Conservation (phyloP, 2,113 vertebrate genomes). For the Xyliphius kryptos region DNA sequence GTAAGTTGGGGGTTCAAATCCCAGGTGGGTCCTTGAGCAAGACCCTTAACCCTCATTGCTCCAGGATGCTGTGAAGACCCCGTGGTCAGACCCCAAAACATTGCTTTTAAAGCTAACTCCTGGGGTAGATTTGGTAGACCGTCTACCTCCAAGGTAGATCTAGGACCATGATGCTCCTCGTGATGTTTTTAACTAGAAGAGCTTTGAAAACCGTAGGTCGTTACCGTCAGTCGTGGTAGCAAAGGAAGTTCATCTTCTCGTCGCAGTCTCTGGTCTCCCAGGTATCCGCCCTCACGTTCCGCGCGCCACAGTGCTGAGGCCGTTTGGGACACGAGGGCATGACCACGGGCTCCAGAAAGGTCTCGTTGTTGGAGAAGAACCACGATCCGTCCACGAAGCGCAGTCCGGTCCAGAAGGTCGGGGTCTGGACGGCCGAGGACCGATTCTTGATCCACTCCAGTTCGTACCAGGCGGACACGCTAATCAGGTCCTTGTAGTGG, state of each 20-base stretch:
- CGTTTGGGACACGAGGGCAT: neutral
- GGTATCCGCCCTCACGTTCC: neutral
- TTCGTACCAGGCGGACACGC: neutral
- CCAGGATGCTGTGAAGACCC: too few relatives aligned
- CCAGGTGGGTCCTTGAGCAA: too few relatives aligned
- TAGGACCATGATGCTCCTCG: too few relatives aligned
- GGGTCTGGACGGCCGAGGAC: neutral
- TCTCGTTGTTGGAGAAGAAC: neutral
- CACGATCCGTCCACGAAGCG: slow-evolving; percentile 3
- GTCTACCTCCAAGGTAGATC: too few relatives aligned
- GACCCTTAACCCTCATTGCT: too few relatives aligned
- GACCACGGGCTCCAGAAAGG: neutral
- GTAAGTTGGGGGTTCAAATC: too few relatives aligned
- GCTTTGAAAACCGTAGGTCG: too few relatives aligned
- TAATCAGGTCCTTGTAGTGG: slow-evolving; percentile 6
- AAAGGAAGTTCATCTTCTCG: slow-evolving; percentile 20
- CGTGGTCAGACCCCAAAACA: too few relatives aligned
- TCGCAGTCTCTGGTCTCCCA: slow-evolving; percentile 9
- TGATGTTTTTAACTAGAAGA: too few relatives aligned
- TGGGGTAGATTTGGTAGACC: too few relatives aligned
- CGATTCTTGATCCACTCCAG: neutral
- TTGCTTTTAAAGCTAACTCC: too few relatives aligned
- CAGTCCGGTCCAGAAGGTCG: slow-evolving; percentile 5
- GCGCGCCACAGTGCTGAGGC: neutral
- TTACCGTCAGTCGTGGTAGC: neutral